Evolutionary conservation across 2,797 vertebrate species (phyloP).

Genomic region (Paedocypris micromegethes): DNA sequence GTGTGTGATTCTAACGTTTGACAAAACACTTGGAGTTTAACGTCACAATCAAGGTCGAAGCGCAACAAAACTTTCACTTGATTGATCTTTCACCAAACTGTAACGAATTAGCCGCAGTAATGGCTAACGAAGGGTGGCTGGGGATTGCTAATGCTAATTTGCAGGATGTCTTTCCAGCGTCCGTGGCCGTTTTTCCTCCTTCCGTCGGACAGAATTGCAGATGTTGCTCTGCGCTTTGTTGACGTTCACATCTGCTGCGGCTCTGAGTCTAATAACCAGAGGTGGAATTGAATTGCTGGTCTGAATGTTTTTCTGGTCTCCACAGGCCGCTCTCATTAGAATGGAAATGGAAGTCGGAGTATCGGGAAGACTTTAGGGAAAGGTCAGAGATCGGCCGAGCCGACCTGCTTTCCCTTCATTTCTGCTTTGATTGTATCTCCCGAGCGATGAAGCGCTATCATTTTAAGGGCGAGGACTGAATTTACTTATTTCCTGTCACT

Average conservation of each 20-base stretch:
- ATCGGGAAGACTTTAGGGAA: constrained; percentile 17
- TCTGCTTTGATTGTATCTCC: constrained; percentile 1
- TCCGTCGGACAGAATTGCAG: constrained; percentile 28
- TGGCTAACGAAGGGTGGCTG: background rate
- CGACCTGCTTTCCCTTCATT: constrained; percentile 12
- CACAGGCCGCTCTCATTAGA: constrained; percentile 36
- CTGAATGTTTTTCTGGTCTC: constrained; percentile 7
- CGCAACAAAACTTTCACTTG: too few species aligned
- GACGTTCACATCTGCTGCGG: constrained; percentile 31
- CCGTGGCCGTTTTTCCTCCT: constrained; percentile 14
- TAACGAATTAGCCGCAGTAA: too few species aligned
- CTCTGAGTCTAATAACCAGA: constrained; percentile 43
- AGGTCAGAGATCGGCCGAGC: constrained; percentile 18
- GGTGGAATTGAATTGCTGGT: constrained; percentile 38
- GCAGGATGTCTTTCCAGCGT: background rate
- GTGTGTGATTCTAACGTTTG: too few species aligned
- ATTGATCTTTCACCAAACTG: too few species aligned
- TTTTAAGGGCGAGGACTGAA: constrained; percentile 5
- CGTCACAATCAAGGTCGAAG: too few species aligned
- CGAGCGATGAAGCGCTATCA: background rate
- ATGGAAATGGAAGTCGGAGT: constrained; percentile 35
- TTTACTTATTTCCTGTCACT: constrained; percentile 8
- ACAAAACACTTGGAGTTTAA: too few species aligned
- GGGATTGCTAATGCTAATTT: background rate
- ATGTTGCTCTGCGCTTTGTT: constrained; percentile 15